phyloP scores from a whole-genome alignment of 1,140 invertebrate genomes.

The Aphelenchoides fujianensis region DNA sequence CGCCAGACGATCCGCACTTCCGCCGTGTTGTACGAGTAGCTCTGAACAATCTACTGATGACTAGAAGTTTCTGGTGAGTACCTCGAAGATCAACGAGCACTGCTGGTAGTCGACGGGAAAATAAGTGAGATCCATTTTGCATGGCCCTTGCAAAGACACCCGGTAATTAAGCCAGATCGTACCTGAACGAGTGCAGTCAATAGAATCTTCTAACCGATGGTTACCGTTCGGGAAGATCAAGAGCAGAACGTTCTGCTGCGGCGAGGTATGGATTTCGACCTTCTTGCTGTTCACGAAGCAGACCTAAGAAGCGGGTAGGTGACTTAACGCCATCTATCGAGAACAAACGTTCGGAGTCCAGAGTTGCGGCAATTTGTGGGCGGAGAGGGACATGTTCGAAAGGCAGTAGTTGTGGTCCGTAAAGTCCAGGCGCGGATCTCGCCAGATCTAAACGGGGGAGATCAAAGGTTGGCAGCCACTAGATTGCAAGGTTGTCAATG shows the following conservation, averaged over 20 bases:
- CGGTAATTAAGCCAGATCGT: conserved; percentile 57
- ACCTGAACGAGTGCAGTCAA: not conserved
- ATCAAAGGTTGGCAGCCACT: no score
- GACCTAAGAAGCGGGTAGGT: not conserved
- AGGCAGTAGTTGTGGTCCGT: conserved; percentile 54
- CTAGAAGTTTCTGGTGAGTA: conserved; percentile 23
- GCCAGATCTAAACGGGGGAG: conserved; percentile 49
- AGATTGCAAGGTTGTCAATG: no score
- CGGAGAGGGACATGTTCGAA: conserved; percentile 54
- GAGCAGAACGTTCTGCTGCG: conserved; percentile 54
- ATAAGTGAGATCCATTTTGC: conserved; percentile 49
- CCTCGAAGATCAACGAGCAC: conserved; percentile 59
- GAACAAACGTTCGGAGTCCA: conserved; percentile 59
- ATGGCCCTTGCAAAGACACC: conserved; percentile 52
- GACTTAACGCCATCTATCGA: conserved; percentile 35
- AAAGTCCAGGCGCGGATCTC: conserved; percentile 57
- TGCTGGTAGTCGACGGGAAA: conserved; percentile 55
- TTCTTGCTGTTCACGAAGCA: conserved; percentile 61
- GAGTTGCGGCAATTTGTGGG: conserved; percentile 51
- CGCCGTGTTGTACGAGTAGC: conserved; percentile 61
- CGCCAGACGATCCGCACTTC: conserved; percentile 60
- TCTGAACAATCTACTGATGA: conserved; percentile 26
- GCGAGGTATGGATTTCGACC: conserved; percentile 58
- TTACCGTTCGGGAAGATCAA: conserved; percentile 58
- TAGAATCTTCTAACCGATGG: conserved; percentile 22